Evolutionary conservation across 2,888 invertebrate species (phyloP).

Genomic region (Microchrysa polita): DNA sequence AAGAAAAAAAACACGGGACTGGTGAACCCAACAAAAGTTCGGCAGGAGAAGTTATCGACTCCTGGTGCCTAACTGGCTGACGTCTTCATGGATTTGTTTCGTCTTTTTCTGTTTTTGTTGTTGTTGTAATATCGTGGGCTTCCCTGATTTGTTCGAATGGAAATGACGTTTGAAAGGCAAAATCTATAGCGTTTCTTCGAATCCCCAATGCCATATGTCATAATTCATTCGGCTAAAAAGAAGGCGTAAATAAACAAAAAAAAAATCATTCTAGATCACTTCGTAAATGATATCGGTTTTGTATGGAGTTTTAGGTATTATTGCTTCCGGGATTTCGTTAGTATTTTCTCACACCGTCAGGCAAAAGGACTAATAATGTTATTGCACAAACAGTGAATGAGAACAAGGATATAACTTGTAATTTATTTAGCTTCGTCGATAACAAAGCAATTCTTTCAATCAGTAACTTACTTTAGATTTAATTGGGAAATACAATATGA

Average conservation of each 20-base stretch:
- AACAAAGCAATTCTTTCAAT: too few relatives aligned
- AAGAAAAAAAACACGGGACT: neutral
- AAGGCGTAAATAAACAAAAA: neutral
- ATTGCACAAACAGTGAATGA: too few relatives aligned
- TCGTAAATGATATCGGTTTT: neutral
- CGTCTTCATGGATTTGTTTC: conserved; percentile 4
- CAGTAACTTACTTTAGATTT: too few relatives aligned
- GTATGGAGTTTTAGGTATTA: too few relatives aligned
- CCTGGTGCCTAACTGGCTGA: conserved; percentile 31
- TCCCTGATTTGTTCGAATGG: neutral
- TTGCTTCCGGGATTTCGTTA: too few relatives aligned
- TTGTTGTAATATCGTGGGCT: neutral
- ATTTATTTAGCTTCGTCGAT: too few relatives aligned
- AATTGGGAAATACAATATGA: too few relatives aligned
- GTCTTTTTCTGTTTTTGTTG: neutral
- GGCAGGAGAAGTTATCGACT: conserved; percentile 30
- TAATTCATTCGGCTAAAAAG: conserved; percentile 15
- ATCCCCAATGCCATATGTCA: conserved; percentile 8
- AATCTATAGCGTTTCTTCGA: too few relatives aligned
- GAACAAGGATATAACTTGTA: too few relatives aligned
- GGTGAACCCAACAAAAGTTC: neutral
- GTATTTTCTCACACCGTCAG: too few relatives aligned
- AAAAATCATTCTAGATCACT: neutral
- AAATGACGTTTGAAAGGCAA: neutral
- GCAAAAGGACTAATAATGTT: too few relatives aligned